Base-by-base conservation (phyloP, 2,888 invertebrate species). In the Ormia ochracea region DNA sequence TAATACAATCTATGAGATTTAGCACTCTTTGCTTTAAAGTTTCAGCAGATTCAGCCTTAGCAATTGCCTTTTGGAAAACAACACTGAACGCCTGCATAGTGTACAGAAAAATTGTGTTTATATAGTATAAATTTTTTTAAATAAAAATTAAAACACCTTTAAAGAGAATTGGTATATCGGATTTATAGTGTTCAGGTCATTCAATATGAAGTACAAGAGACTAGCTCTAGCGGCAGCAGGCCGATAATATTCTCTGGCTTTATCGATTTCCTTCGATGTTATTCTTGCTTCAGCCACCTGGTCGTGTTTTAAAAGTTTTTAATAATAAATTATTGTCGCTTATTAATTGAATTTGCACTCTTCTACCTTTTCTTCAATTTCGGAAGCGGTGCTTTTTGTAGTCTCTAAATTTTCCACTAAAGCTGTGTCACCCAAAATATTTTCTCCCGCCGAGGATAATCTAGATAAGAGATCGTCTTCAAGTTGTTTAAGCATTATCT, bases 141-240 rank as follows among this genome's bases (percentile, higher is more conserved):
- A 1, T 23, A 38, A 50, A 12, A 17, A 23, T 10, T 38, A n/a
- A 6, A 3, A 28, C 21, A 89, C 96, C 93, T 98, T 98, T 78
- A 98, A 91, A 12, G 98, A 98, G 90, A 98, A 98, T 89, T 98
- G 98, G 89, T 98, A 98, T 85, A 98, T 98, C 0, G 97, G 97
- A 90, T 98, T 98, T 81, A 98, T 98, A 33, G 96, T 97, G 90
- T 97, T 96, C 76, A 98, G 91, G 84, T 98, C 98, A 87, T 98
- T 98, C 43, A 98, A 91, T 83, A 98, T 98, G 86, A 98, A 98
- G 90, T 98, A 98, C 0, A 98, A 91, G 4, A 98, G 91, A 68
- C 98, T 98, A 0, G 98, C 98, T 86, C 98, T 91, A 0, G 97
- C 96, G 1, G 98, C 97, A 2, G 98, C 98, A 10, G 90, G 89